Conservation (phyloP, 2,113 vertebrate genomes). For the Neopipo cinnamomea region DNA sequence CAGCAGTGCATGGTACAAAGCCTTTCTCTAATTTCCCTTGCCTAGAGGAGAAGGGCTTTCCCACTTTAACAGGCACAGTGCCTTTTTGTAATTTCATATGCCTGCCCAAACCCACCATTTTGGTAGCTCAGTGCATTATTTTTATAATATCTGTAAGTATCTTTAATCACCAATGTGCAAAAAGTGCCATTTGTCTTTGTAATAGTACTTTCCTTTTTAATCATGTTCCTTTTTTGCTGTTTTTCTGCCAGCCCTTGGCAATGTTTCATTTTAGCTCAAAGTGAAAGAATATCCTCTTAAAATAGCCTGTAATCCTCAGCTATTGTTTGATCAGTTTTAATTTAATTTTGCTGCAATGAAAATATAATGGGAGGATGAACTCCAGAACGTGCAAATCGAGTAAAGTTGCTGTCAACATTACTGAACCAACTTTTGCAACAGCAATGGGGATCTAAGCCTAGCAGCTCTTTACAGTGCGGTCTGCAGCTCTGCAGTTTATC, state of each 20-base stretch:
- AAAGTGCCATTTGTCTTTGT: constrained; percentile 51
- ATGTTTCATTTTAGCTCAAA: constrained; percentile 54
- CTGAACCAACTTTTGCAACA: not conserved
- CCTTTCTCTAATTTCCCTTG: not conserved
- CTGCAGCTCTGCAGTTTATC: not conserved
- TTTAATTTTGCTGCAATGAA: constrained; percentile 67
- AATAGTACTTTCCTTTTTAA: constrained; percentile 55
- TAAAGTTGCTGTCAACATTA: constrained; percentile 25
- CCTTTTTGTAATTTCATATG: not conserved
- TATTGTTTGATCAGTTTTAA: constrained; percentile 70
- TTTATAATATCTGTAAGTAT: not conserved
- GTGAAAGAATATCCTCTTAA: constrained; percentile 54
- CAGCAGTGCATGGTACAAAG: not conserved
- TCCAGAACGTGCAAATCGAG: not conserved
- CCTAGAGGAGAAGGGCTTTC: not conserved
- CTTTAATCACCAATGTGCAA: constrained; percentile 6
- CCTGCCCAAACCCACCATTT: not conserved
- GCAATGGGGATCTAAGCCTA: not conserved
- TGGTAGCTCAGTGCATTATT: not conserved
- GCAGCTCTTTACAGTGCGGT: not conserved
- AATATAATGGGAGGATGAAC: constrained; percentile 56
- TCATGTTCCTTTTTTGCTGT: constrained; percentile 43
- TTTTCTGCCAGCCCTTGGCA: constrained; percentile 56
- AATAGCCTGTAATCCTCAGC: constrained; percentile 65
- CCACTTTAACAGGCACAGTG: not conserved